Evolutionary conservation across 1,140 invertebrate species (phyloP).

Genomic region (Leptoteleia sp.): DNA sequence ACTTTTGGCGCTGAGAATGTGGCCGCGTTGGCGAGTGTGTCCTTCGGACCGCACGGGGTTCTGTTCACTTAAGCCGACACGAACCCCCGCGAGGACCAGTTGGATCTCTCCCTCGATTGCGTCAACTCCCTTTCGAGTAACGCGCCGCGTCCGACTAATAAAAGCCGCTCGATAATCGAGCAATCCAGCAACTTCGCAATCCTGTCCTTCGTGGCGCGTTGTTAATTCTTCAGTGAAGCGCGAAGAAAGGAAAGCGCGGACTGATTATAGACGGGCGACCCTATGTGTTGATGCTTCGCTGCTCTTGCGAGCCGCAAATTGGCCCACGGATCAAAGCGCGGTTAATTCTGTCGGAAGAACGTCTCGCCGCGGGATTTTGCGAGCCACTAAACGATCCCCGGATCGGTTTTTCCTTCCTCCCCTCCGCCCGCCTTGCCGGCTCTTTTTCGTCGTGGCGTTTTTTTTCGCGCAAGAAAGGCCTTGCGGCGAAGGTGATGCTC

Average conservation of each 20-base stretch:
- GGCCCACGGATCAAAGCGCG: slow-evolving; percentile 33
- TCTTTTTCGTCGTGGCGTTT: slow-evolving; percentile 10
- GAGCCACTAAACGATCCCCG: slow-evolving; percentile 53
- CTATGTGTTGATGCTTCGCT: slow-evolving; percentile 52
- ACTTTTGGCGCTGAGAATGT: no score
- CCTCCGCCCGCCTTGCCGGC: neutral
- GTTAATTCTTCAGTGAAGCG: slow-evolving; percentile 63
- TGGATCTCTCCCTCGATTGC: no score
- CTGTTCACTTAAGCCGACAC: no score
- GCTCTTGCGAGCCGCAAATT: slow-evolving; percentile 24
- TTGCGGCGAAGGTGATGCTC: slow-evolving; percentile 74
- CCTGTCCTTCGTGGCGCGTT: slow-evolving; percentile 48
- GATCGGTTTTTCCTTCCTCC: slow-evolving; percentile 12
- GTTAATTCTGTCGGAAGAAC: slow-evolving; percentile 35
- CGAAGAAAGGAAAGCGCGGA: slow-evolving; percentile 50
- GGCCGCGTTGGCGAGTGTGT: no score
- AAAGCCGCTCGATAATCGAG: slow-evolving; percentile 76
- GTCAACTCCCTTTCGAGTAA: slow-evolving; percentile 47
- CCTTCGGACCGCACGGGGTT: no score
- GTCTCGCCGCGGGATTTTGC: slow-evolving; percentile 34
- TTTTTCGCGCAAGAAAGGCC: slow-evolving; percentile 63
- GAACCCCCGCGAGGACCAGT: no score
- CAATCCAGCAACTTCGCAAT: slow-evolving; percentile 52
- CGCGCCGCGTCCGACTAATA: slow-evolving; percentile 73
- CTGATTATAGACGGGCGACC: slow-evolving; percentile 55